phyloP scores from a whole-genome alignment of 1,140 invertebrate genomes.

The Drosophila kurseongensis region DNA sequence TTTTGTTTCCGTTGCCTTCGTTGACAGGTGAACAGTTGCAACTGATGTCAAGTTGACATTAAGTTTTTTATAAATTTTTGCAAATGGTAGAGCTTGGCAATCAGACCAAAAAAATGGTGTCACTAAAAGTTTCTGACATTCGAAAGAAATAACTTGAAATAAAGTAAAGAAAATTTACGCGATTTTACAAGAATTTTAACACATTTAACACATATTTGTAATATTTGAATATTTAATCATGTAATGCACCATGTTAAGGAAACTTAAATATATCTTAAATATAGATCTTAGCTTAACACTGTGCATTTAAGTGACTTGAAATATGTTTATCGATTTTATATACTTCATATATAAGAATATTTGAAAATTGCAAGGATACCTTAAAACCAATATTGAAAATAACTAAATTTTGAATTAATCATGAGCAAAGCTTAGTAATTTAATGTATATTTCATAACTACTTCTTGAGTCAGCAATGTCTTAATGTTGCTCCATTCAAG shows the following conservation, averaged over 20 bases:
- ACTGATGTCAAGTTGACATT: conserved; percentile 62
- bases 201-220: no score
- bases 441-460: conserved; percentile 4
- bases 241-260: no score
- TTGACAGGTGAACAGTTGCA: conserved; percentile 51
- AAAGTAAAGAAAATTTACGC: no score
- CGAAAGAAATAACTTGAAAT: neutral
- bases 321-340: no score
- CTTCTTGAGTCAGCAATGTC: conserved; percentile 17
- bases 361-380: no score
- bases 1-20: conserved; percentile 8
- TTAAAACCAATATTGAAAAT: no score
- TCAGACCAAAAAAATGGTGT: conserved; percentile 18
- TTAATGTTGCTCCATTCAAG: conserved; percentile 10
- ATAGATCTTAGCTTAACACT: no score
- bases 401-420: neutral
- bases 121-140: conserved; percentile 34
- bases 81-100: conserved; percentile 16
- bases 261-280: no score
- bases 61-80: conserved; percentile 49
- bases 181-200: no score
- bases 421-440: neutral
- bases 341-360: no score
- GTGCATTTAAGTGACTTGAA: no score
- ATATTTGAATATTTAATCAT: no score